phyloP scores from a whole-genome alignment of 2,113 vertebrate genomes.

The Corythoichthys intestinalis region DNA sequence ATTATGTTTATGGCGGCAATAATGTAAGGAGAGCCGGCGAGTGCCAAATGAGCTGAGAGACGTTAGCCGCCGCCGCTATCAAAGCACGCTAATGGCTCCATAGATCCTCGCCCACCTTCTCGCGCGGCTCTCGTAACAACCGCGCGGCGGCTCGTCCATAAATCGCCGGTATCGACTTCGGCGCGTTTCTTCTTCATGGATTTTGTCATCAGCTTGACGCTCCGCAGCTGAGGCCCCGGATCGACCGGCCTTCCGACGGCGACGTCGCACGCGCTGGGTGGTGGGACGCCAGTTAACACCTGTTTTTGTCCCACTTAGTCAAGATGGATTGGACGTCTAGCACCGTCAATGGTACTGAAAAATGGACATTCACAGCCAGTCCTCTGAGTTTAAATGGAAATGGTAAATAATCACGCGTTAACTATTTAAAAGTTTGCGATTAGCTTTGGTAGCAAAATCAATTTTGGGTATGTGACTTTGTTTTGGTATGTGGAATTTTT shows the following conservation, averaged over 20 bases:
- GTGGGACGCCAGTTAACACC: too few relatives aligned
- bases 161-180: slow-evolving; percentile 44
- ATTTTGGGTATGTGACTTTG: too few relatives aligned
- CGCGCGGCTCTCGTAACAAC: slow-evolving; percentile 53
- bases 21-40: slow-evolving; percentile 11
- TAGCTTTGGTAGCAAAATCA: too few relatives aligned
- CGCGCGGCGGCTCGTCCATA: slow-evolving; percentile 51
- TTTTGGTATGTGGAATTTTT: too few relatives aligned
- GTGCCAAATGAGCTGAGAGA: slow-evolving; percentile 34
- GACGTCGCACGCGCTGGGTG: neutral
- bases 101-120: slow-evolving; percentile 34
- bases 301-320: too few relatives aligned
- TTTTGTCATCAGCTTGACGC: slow-evolving; percentile 55
- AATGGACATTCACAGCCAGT: too few relatives aligned
- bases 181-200: slow-evolving; percentile 48
- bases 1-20: slow-evolving; percentile 49
- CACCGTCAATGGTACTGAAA: too few relatives aligned
- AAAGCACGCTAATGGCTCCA: slow-evolving; percentile 42
- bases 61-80: slow-evolving; percentile 25
- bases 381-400: too few relatives aligned
- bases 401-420: too few relatives aligned
- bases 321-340: too few relatives aligned
- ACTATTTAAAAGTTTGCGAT: too few relatives aligned
- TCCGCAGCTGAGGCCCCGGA: slow-evolving; percentile 2
- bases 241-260: slow-evolving; percentile 16